These are phyloP conservation scores for Drosophila cognata DNA, from an alignment of 2,888 invertebrate genomes.

Conservation along the genomic window DNA sequence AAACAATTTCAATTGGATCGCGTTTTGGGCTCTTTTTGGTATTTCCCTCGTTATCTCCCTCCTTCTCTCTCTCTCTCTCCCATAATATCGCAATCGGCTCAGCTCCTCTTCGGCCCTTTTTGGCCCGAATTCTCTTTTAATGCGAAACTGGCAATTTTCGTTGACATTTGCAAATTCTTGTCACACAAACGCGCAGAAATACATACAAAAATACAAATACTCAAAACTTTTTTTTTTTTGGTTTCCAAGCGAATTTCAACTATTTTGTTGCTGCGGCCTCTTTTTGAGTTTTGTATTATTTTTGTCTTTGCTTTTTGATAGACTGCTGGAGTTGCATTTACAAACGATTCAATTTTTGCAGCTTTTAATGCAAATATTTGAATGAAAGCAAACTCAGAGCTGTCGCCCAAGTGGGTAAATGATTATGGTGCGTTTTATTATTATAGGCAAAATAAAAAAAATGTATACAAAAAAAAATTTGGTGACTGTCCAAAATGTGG, in stretches of 20 bases:
- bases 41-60: slow-evolving; percentile 46
- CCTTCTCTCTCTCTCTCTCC: not conserved
- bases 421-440: slow-evolving; percentile 60
- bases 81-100: not conserved
- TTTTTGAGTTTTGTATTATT: slow-evolving; percentile 44
- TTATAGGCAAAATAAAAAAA: slow-evolving; percentile 41
- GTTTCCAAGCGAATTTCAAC: slow-evolving; percentile 63
- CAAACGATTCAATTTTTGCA: slow-evolving; percentile 46
- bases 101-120: slow-evolving; percentile 51
- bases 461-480: not conserved
- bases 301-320: slow-evolving; percentile 19
- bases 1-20: slow-evolving; percentile 74
- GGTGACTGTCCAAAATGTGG: slow-evolving; percentile 23
- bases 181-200: slow-evolving; percentile 72
- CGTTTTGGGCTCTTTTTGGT: slow-evolving; percentile 50
- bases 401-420: slow-evolving; percentile 63
- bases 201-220: slow-evolving; percentile 25
- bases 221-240: slow-evolving; percentile 24
- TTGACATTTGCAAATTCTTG: slow-evolving; percentile 83
- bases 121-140: slow-evolving; percentile 67
- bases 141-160: slow-evolving; percentile 70
- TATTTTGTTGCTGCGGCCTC: slow-evolving; percentile 69
- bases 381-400: slow-evolving; percentile 58
- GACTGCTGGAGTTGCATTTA: slow-evolving; percentile 76
- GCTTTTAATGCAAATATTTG: slow-evolving; percentile 62